Conservation (phyloP, 2,113 vertebrate genomes). For the Mirounga angustirostris region DNA sequence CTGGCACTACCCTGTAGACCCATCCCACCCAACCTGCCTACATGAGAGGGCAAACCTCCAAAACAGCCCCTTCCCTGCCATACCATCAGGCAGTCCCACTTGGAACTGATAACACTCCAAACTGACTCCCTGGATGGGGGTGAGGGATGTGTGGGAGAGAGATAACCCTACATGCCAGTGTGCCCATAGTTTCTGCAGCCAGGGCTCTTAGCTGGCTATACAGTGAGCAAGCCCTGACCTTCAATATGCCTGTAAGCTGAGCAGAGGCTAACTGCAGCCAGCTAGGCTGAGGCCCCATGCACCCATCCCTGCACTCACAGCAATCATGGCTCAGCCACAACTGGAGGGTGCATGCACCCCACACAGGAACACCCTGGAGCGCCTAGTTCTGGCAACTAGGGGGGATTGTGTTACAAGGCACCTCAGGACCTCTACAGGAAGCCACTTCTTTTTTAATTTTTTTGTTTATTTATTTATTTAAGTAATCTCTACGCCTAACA, state of each 20-base stretch:
- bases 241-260: background rate
- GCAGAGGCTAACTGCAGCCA: background rate
- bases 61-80: background rate
- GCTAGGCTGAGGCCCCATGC: background rate
- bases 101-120: background rate
- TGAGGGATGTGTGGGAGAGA: background rate
- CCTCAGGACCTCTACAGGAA: background rate
- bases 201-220: background rate
- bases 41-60: background rate
- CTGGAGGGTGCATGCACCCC: background rate
- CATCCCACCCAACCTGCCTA: background rate
- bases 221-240: background rate
- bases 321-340: background rate
- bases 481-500: background rate
- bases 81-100: background rate
- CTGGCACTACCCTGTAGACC: background rate
- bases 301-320: background rate
- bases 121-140: background rate
- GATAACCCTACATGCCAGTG: background rate
- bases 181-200: background rate
- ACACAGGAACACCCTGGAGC: background rate
- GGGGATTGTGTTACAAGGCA: background rate
- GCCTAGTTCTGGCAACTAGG: background rate
- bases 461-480: background rate
- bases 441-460: background rate